A percentile compares a stretch with the other conserved stretches of the same genome.
Evolutionary conservation across 2,888 invertebrate genomes (phyloP).

Genomic region (Pelosia muscerda): DNA sequence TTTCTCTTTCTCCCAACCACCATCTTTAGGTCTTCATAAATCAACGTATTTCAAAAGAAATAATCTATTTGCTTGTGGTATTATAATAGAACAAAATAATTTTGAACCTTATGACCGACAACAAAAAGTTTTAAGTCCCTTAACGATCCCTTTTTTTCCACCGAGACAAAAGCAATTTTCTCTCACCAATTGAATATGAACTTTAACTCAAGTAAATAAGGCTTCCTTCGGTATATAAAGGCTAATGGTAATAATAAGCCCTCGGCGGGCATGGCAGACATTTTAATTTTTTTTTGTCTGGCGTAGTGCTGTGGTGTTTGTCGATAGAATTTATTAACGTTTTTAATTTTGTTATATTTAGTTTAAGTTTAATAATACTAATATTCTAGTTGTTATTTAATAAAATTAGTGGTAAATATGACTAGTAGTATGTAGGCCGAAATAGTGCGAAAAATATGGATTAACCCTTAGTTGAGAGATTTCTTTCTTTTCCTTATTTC

Average conservation of each 20-base stretch:
- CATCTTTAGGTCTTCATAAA: constrained; percentile 57
- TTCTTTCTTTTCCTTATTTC: too few species aligned
- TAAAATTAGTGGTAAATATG: background rate
- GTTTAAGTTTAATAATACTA: background rate
- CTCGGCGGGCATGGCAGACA: constrained; percentile 65
- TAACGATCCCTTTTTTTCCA: constrained; percentile 4
- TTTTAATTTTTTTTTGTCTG: constrained; percentile 69
- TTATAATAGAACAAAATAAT: constrained; percentile 13
- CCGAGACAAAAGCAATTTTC: constrained; percentile 38
- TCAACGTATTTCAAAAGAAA: constrained; percentile 46
- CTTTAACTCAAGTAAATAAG: constrained; percentile 48
- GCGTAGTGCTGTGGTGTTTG: constrained; percentile 47
- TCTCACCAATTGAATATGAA: constrained; percentile 50
- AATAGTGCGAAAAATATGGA: too few species aligned
- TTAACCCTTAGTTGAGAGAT: too few species aligned
- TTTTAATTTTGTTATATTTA: background rate
- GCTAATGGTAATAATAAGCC: constrained; percentile 51
- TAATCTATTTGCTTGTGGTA: constrained; percentile 34
- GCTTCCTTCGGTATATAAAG: constrained; percentile 44
- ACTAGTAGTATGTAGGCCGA: too few species aligned
- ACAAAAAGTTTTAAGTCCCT: constrained; percentile 19
- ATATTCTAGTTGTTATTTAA: background rate
- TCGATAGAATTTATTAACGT: constrained; percentile 51
- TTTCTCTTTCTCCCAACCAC: constrained; percentile 43
- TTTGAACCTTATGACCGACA: constrained; percentile 5